These are phyloP conservation scores for Ammospiza nelsoni DNA, from an alignment of 2,113 vertebrate genomes.

Conservation along the genomic window DNA sequence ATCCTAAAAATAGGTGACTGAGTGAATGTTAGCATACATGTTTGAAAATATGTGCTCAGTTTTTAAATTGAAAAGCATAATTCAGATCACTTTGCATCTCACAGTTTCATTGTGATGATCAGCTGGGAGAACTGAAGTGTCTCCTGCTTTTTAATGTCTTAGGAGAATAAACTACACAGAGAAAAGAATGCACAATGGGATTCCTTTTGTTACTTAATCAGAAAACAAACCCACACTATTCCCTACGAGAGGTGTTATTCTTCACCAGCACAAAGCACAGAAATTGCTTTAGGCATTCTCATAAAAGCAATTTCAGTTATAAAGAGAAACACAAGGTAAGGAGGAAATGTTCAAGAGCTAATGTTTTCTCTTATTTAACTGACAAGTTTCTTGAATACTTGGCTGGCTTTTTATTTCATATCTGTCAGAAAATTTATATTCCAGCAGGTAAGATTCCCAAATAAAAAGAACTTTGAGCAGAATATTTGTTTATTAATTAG, in stretches of 20 bases:
- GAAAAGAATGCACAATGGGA: neutral
- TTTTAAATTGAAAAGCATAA: neutral
- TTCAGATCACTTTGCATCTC: neutral
- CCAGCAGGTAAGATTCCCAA: neutral
- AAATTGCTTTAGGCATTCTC: neutral
- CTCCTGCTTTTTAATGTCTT: neutral
- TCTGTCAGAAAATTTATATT: neutral
- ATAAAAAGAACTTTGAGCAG: neutral
- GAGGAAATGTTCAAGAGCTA: neutral
- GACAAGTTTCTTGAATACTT: neutral
- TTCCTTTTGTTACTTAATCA: neutral
- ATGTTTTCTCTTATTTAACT: neutral
- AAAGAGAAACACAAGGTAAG: neutral
- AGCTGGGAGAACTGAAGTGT: neutral
- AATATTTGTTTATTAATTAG: neutral
- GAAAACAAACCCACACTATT: neutral
- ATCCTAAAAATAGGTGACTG: neutral
- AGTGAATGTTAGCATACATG: neutral
- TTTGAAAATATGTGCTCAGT: neutral
- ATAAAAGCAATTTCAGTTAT: neutral
- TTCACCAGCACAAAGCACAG: neutral
- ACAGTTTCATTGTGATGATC: neutral
- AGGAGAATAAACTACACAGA: neutral
- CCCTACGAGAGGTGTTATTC: neutral
- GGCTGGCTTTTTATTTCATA: neutral